These are phyloP conservation scores for Drosophila carrolli DNA, from an alignment of 1,140 invertebrate genomes.

Conservation along the genomic window DNA sequence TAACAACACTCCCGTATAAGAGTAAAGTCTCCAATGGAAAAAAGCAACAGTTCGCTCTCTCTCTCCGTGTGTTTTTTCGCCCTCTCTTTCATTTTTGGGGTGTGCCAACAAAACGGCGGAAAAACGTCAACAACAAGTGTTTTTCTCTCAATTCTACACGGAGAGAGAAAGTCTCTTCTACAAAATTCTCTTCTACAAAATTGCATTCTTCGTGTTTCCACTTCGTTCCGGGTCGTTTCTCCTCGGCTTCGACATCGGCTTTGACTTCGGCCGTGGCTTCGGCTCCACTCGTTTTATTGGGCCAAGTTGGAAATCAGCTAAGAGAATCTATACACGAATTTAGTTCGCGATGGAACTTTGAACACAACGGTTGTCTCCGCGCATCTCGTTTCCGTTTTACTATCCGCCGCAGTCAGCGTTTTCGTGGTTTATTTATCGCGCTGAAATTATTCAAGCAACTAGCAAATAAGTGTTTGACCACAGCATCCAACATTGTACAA, in stretches of 20 bases:
- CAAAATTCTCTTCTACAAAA: conserved; percentile 14
- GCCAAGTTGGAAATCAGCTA: conserved; percentile 17
- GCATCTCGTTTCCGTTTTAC: conserved; percentile 64
- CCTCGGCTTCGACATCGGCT: conserved; percentile 35
- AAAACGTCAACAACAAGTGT: conserved; percentile 76
- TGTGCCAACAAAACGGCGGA: conserved; percentile 29
- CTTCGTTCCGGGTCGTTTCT: conserved; percentile 27
- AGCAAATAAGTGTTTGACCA: conserved; percentile 15
- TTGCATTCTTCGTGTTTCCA: conserved; percentile 40
- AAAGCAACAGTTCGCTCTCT: conserved; percentile 70
- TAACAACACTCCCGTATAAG: conserved; percentile 38
- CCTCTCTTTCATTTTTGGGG: conserved; percentile 38
- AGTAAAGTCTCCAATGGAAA: conserved; percentile 41
- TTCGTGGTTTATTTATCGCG: conserved; percentile 45
- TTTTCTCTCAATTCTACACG: conserved; percentile 55
- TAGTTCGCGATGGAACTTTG: conserved; percentile 84
- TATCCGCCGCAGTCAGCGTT: conserved; percentile 36
- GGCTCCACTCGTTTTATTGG: conserved; percentile 16
- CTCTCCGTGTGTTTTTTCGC: conserved; percentile 5
- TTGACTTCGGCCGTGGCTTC: conserved; percentile 13
- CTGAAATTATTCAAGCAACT: conserved; percentile 10
- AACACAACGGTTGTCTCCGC: conserved; percentile 76
- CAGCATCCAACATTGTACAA: conserved; percentile 25
- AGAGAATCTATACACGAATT: conserved; percentile 30
- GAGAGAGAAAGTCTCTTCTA: not conserved